Percentiles rank a stretch among this genome's conserved stretches.
These are phyloP conservation scores for Pachypanchax playfairii DNA, from an alignment of 2,113 vertebrate species.

Conservation along the genomic window DNA sequence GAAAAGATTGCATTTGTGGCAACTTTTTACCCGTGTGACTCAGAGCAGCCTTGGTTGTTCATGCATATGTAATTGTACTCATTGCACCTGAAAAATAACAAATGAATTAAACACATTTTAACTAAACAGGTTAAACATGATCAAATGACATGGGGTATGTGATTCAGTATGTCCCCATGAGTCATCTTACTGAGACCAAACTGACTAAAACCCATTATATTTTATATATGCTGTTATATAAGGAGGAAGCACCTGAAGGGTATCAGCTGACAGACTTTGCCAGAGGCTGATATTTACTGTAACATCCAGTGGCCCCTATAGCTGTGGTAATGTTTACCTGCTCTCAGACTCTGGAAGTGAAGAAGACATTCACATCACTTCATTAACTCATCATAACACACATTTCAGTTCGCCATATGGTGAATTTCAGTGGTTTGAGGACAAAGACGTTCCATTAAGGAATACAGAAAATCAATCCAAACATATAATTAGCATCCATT, in stretches of 20 bases:
- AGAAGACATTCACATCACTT: too few species aligned
- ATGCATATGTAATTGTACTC: slow-evolving; percentile 20
- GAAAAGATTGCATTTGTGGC: slow-evolving; percentile 47
- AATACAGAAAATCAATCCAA: too few species aligned
- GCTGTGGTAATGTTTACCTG: slow-evolving; percentile 24
- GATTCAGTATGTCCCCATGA: neutral
- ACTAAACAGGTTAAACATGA: slow-evolving; percentile 2
- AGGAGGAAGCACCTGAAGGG: slow-evolving; percentile 31
- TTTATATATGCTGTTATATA: slow-evolving; percentile 8
- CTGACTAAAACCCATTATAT: slow-evolving; percentile 4
- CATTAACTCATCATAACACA: too few species aligned
- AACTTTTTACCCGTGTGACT: slow-evolving; percentile 49
- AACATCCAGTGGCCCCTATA: slow-evolving; percentile 35
- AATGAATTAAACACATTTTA: slow-evolving; percentile 10
- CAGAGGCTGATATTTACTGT: slow-evolving; percentile 45
- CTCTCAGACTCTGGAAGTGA: slow-evolving; percentile 36
- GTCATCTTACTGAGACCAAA: slow-evolving; percentile 18
- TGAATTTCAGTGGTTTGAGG: too few species aligned
- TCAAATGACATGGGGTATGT: slow-evolving; percentile 12
- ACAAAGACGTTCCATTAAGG: too few species aligned
- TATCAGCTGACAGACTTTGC: slow-evolving; percentile 41
- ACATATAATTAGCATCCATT: too few species aligned
- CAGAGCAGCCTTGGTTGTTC: slow-evolving; percentile 22
- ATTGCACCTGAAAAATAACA: slow-evolving; percentile 12
- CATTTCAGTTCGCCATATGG: too few species aligned